Conservation (phyloP, 1,140 invertebrate species). For the Drosophila repleta region DNA sequence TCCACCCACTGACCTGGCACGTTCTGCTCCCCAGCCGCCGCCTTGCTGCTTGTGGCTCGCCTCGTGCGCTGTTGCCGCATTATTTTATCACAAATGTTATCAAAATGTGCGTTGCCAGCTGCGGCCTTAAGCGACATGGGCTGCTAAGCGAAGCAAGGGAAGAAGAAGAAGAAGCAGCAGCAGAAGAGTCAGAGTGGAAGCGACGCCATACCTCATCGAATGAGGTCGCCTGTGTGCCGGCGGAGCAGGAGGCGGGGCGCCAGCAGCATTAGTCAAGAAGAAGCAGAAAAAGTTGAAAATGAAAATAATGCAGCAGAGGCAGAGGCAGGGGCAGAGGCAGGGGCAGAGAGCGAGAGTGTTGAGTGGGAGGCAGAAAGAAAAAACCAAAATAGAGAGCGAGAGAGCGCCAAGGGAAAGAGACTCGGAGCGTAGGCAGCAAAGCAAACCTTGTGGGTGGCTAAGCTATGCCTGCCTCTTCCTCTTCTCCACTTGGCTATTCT, state of each 20-base stretch:
- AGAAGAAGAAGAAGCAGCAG: neutral
- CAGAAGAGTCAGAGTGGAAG: constrained; percentile 8
- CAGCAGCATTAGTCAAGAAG: constrained; percentile 25
- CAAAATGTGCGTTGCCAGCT: constrained; percentile 81
- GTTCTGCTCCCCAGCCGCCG: constrained; percentile 23
- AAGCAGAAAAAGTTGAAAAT: constrained; percentile 74
- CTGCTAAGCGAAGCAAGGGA: neutral
- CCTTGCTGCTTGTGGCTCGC: neutral
- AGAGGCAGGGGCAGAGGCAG: constrained; percentile 25
- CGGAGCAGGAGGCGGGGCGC: constrained; percentile 11
- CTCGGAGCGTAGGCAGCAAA: constrained; percentile 34
- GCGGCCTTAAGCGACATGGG: constrained; percentile 30
- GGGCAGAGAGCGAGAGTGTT: constrained; percentile 49
- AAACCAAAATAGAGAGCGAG: neutral
- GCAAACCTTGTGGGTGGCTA: constrained; percentile 20
- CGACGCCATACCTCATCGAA: constrained; percentile 38
- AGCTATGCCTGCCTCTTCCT: neutral
- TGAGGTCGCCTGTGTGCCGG: constrained; percentile 56
- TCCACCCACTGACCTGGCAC: constrained; percentile 79
- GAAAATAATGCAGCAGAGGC: constrained; percentile 78
- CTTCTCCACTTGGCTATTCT: constrained; percentile 6
- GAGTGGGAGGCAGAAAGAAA: constrained; percentile 28
- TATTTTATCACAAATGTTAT: constrained; percentile 79
- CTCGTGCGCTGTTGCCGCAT: constrained; percentile 75
- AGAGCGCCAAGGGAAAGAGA: neutral